These are phyloP conservation scores for Holothuria glaberrima DNA, from an alignment of 35 echinoderm and acorn worm species.

Conservation along the genomic window DNA sequence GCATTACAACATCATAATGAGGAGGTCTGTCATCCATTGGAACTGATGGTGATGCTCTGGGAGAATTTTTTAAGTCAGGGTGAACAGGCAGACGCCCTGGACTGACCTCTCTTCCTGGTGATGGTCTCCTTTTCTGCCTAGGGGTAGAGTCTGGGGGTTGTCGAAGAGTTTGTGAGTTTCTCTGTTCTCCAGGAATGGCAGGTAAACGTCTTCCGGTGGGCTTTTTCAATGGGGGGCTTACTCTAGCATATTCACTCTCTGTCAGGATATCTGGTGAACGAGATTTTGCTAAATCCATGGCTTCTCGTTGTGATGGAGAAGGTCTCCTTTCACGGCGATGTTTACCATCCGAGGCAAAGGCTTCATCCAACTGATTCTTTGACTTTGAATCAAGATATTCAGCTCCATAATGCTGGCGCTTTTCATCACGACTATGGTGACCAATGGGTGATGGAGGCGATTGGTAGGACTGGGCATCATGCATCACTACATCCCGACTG, in stretches of 20 bases:
- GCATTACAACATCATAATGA: slow-evolving; percentile 88
- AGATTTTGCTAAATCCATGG: slow-evolving; percentile 61
- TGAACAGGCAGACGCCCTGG: slow-evolving; percentile 69
- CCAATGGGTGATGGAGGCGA: slow-evolving; percentile 64
- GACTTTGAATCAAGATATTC: slow-evolving; percentile 48
- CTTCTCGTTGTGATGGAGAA: slow-evolving; percentile 66
- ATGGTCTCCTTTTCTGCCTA: slow-evolving; percentile 72
- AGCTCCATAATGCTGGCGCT: slow-evolving; percentile 59
- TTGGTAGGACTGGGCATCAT: slow-evolving; percentile 66
- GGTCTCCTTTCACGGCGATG: slow-evolving; percentile 62
- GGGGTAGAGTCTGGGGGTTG: slow-evolving; percentile 60
- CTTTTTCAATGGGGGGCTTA: slow-evolving; percentile 70
- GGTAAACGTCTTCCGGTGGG: slow-evolving; percentile 84
- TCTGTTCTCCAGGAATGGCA: slow-evolving; percentile 72
- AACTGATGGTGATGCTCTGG: slow-evolving; percentile 38
- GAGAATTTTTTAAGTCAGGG: slow-evolving; percentile 49
- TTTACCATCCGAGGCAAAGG: slow-evolving; percentile 57
- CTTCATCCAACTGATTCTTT: slow-evolving; percentile 49
- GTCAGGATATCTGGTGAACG: slow-evolving; percentile 54
- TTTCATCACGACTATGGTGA: slow-evolving; percentile 58
- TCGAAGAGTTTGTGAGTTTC: slow-evolving; percentile 24
- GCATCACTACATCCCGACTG: slow-evolving; percentile 67
- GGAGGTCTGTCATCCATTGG: slow-evolving; percentile 82
- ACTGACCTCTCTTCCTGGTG: slow-evolving; percentile 74
- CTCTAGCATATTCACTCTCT: slow-evolving; percentile 69